A percentile compares a stretch with the other conserved stretches of the same genome.
Evolutionary conservation across 1,140 invertebrate genomes (phyloP).

Genomic region (Drepana arcuata): DNA sequence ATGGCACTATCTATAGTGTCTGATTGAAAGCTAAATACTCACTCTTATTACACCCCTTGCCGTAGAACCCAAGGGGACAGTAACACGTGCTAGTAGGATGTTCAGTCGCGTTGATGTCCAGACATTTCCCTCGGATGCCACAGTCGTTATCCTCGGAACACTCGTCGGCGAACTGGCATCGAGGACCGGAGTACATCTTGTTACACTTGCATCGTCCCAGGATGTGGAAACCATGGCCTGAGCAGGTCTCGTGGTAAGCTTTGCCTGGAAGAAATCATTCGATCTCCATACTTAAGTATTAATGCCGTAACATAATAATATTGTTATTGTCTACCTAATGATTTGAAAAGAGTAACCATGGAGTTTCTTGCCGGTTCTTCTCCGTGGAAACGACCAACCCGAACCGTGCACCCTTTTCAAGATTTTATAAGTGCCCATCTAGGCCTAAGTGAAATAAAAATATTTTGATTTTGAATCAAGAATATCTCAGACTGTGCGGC

Average conservation of each 20-base stretch:
- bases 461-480: too few relatives aligned
- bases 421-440: too few relatives aligned
- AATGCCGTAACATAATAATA: too few relatives aligned
- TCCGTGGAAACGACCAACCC: too few relatives aligned
- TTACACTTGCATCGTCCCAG: conserved; percentile 87
- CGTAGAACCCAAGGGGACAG: conserved; percentile 90
- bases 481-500: too few relatives aligned
- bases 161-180: conserved; percentile 90
- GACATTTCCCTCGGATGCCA: conserved; percentile 86
- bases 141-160: conserved; percentile 88
- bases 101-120: conserved; percentile 84
- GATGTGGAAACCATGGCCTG: conserved; percentile 84
- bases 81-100: conserved; percentile 90
- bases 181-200: conserved; percentile 82
- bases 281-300: too few relatives aligned
- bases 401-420: too few relatives aligned
- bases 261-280: conserved; percentile 73
- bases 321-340: too few relatives aligned
- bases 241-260: conserved; percentile 86
- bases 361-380: too few relatives aligned
- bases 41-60: conserved; percentile 84
- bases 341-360: too few relatives aligned
- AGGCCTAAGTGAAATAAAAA: too few relatives aligned
- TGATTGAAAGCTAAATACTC: conserved; percentile 64
- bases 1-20: too few relatives aligned